Percentiles rank a stretch among this genome's conserved stretches.
These are phyloP conservation scores for Lacerta bilineata DNA, from an alignment of 2,797 vertebrate genomes.

Conservation along the genomic window DNA sequence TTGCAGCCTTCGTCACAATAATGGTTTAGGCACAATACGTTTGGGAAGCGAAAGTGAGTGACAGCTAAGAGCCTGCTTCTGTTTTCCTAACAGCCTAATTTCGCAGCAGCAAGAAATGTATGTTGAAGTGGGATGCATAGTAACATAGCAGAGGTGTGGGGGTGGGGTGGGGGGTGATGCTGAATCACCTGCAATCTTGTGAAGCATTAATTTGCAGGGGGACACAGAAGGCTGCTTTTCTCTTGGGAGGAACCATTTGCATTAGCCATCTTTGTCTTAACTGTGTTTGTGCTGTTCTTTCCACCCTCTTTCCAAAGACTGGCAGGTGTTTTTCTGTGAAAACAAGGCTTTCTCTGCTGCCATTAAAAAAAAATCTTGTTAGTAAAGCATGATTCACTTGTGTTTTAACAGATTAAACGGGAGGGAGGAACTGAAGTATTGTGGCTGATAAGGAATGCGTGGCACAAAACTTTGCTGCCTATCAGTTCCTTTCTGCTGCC, in stretches of 20 bases:
- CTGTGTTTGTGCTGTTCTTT: background rate
- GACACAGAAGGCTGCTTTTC: slow-evolving; percentile 36
- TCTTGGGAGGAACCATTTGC: slow-evolving; percentile 27
- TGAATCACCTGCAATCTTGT: background rate
- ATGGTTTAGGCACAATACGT: slow-evolving; percentile 21
- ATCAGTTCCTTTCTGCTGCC: slow-evolving; percentile 1
- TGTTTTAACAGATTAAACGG: slow-evolving; percentile 3
- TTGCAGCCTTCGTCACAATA: background rate
- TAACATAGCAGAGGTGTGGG: background rate
- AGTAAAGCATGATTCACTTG: background rate
- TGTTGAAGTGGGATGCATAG: background rate
- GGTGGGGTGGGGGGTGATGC: background rate
- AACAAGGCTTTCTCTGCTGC: background rate
- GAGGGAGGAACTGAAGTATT: slow-evolving; percentile 1
- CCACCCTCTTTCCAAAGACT: background rate
- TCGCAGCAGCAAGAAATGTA: background rate
- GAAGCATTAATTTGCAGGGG: slow-evolving; percentile 35
- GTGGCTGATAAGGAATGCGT: rapidly evolving
- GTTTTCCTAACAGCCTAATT: background rate
- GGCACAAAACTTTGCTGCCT: background rate
- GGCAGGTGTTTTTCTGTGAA: slow-evolving; percentile 33
- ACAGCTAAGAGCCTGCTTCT: slow-evolving; percentile 9
- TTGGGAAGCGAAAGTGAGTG: slow-evolving; percentile 19
- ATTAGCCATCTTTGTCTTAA: slow-evolving; percentile 51
- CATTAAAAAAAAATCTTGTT: background rate